Conservation (phyloP, 2,888 invertebrate species). For the Drosophila subquinaria region DNA sequence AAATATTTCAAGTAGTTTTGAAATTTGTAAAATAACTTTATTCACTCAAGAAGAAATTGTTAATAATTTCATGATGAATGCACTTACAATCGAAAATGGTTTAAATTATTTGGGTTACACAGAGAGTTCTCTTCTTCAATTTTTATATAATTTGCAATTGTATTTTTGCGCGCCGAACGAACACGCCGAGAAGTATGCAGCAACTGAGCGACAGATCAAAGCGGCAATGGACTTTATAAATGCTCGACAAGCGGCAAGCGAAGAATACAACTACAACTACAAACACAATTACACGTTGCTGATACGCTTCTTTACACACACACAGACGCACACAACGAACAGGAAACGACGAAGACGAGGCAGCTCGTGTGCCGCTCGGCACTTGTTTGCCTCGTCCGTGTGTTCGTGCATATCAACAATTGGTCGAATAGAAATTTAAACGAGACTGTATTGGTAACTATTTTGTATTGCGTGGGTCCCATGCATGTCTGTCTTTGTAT, state of each 20-base stretch:
- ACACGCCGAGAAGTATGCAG: slow-evolving; percentile 82
- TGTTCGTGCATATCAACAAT: slow-evolving; percentile 79
- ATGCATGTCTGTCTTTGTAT: slow-evolving; percentile 13
- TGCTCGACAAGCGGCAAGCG: slow-evolving; percentile 39
- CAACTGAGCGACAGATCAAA: slow-evolving; percentile 83
- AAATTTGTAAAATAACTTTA: not conserved
- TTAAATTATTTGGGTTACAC: not conserved
- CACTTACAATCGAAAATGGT: slow-evolving; percentile 39
- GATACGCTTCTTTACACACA: slow-evolving; percentile 32
- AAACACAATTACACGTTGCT: slow-evolving; percentile 23
- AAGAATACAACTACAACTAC: slow-evolving; percentile 38
- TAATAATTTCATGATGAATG: slow-evolving; percentile 2
- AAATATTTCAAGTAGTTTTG: not conserved
- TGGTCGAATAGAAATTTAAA: slow-evolving; percentile 68
- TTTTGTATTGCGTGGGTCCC: slow-evolving; percentile 25
- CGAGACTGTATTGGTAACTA: slow-evolving; percentile 27
- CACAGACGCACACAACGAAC: no score
- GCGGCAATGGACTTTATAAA: slow-evolving; percentile 78
- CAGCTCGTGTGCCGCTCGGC: slow-evolving; percentile 45
- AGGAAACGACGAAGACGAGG: slow-evolving; percentile 57
- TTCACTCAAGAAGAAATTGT: not conserved
- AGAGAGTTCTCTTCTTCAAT: not conserved
- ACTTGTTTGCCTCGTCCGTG: slow-evolving; percentile 26
- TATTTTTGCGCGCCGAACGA: slow-evolving; percentile 48
- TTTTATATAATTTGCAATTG: not conserved